Percentiles rank a stretch among this genome's conserved stretches.
These are phyloP conservation scores for Pteropus alecto DNA, from an alignment of 2,113 vertebrate species.

Conservation along the genomic window DNA sequence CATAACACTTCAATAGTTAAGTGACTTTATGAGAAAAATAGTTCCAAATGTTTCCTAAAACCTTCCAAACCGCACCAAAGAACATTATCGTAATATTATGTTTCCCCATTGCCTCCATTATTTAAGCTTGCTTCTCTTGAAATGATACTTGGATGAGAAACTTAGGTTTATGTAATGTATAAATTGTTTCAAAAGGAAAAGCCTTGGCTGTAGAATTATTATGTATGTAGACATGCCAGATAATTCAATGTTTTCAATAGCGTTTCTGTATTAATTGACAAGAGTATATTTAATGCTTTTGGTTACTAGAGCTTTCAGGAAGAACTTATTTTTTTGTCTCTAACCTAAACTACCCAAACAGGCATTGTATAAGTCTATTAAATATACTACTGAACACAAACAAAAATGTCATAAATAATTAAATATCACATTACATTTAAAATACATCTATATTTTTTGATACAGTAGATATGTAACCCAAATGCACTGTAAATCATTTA, in stretches of 20 bases:
- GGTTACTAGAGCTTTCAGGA: constrained; percentile 43
- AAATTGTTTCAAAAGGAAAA: constrained; percentile 81
- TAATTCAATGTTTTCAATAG: constrained; percentile 78
- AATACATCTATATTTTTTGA: constrained; percentile 75
- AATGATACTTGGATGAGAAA: constrained; percentile 94
- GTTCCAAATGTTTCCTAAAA: constrained; percentile 97
- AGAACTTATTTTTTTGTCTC: constrained; percentile 14
- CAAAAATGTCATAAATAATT: constrained; percentile 75
- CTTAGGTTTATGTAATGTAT: constrained; percentile 81
- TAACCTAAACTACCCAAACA: constrained; percentile 60
- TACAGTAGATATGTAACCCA: constrained; percentile 66
- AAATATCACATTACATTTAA: constrained; percentile 72
- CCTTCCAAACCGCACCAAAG: constrained; percentile 97
- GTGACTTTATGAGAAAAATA: constrained; percentile 96
- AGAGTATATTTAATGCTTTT: constrained; percentile 32
- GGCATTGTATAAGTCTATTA: constrained; percentile 67
- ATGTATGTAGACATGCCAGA: constrained; percentile 70
- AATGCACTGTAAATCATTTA: constrained; percentile 67
- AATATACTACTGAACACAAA: constrained; percentile 72
- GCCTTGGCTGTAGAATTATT: constrained; percentile 74
- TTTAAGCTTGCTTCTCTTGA: constrained; percentile 89
- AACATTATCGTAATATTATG: constrained; percentile 95
- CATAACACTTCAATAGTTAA: constrained; percentile 96
- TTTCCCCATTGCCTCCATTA: constrained; percentile 92
- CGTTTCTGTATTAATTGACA: constrained; percentile 76